Percentiles rank a stretch among this genome's conserved stretches.
Conservation (phyloP, 2,888 invertebrate genomes). For the Phasia obesa region DNA sequence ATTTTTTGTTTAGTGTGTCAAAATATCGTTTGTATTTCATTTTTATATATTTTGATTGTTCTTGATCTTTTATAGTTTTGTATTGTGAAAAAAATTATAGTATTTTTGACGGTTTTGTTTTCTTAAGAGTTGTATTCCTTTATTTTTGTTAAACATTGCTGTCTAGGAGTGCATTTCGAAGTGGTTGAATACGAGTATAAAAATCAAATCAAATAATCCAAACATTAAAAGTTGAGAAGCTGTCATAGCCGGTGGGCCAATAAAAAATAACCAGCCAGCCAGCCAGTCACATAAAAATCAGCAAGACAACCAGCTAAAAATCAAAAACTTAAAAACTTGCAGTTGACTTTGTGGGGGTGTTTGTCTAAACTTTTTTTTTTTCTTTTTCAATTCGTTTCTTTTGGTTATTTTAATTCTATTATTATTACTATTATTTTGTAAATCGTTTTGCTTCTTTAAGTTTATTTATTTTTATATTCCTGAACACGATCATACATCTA, state of each 20-base stretch:
- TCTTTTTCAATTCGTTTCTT: slow-evolving; percentile 59
- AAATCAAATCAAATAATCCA: slow-evolving; percentile 63
- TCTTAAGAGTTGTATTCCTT: slow-evolving; percentile 36
- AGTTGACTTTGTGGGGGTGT: slow-evolving; percentile 53
- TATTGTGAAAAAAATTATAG: slow-evolving; percentile 66
- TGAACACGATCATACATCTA: slow-evolving; percentile 42
- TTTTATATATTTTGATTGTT: slow-evolving; percentile 69
- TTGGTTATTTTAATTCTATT: slow-evolving; percentile 67
- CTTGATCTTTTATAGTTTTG: slow-evolving; percentile 71
- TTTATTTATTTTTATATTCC: slow-evolving; percentile 24
- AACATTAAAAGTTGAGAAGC: slow-evolving; percentile 70
- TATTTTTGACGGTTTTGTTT: slow-evolving; percentile 49
- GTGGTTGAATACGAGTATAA: slow-evolving; percentile 46
- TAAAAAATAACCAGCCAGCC: slow-evolving; percentile 38
- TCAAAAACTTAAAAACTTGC: slow-evolving; percentile 12
- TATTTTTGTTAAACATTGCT: slow-evolving; percentile 38
- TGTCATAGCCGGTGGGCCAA: slow-evolving; percentile 71
- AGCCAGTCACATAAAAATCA: slow-evolving; percentile 37
- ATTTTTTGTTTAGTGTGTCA: slow-evolving; percentile 66
- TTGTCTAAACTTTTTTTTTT: slow-evolving; percentile 42
- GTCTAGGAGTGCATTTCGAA: slow-evolving; percentile 29
- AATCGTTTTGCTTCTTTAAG: slow-evolving; percentile 26
- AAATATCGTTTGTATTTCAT: slow-evolving; percentile 65
- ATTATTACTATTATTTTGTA: slow-evolving; percentile 65
- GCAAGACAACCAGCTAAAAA: slow-evolving; percentile 24